phyloP scores from a whole-genome alignment of 1,140 invertebrate species.

The Hydropsyche tenuis region DNA sequence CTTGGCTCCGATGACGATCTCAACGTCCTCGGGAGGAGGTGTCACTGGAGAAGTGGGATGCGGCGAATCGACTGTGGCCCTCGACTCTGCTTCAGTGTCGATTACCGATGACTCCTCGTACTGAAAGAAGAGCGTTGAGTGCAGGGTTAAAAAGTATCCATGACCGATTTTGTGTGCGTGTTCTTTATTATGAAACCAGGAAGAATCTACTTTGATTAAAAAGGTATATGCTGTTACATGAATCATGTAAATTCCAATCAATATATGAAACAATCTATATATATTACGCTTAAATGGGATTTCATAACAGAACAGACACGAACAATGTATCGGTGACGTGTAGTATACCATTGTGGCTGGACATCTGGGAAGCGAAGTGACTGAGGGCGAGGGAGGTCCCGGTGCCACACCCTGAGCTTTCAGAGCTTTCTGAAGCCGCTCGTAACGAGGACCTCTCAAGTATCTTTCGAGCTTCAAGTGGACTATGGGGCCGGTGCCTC shows the following conservation, averaged over 20 bases:
- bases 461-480: slow-evolving; percentile 83
- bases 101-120: slow-evolving; percentile 68
- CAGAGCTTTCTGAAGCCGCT: slow-evolving; percentile 85
- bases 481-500: slow-evolving; percentile 82
- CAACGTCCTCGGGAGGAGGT: slow-evolving; percentile 64
- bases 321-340: no score
- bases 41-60: slow-evolving; percentile 63
- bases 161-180: no score
- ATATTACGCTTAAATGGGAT: no score
- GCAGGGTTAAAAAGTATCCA: no score
- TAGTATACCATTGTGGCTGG: slow-evolving; percentile 76
- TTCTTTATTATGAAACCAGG: no score
- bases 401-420: slow-evolving; percentile 73
- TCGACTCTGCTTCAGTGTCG: slow-evolving; percentile 72
- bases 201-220: no score
- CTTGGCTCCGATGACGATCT: slow-evolving; percentile 69
- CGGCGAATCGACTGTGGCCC: slow-evolving; percentile 63
- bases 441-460: slow-evolving; percentile 87
- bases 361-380: slow-evolving; percentile 78
- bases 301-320: no score
- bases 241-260: no score
- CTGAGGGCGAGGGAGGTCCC: slow-evolving; percentile 72
- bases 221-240: no score
- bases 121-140: slow-evolving; percentile 49
- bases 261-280: no score